Evolutionary conservation across 92 coral and sea anemone species (phyloP), one percentile per base, ranked within the genome.

Genomic region (Diadumene lineata): DNA sequence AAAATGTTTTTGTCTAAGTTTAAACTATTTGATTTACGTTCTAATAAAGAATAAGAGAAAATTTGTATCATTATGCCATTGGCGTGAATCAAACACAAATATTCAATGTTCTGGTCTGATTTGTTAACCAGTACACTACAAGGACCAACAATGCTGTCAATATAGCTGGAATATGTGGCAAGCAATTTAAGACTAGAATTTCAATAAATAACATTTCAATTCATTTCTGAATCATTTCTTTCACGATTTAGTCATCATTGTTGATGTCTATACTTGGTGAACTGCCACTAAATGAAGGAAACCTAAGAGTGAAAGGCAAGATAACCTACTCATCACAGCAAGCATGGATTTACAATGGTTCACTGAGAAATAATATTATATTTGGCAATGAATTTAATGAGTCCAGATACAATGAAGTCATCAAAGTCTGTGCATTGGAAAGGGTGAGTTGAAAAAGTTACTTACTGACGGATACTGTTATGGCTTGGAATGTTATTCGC

Each of bases 191-290:
- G 18, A 22, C 2, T 16, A 53, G n/a, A 16, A 22, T 53, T 16
- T 8, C 25, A 8, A 16, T 8, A 16, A 23, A 3, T 16, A 4
- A 22, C 18, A 4, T 2, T 2, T 2, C 60, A 4, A 3, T 53
- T 53, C 60, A 3, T 2, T 53, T 58, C 15, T 1, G 6, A n/a
- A 1, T 6, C 26, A 21, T 58, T 58, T 17, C 25, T 69, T 27
- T 28, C 1, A 22, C 10, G 16, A 30, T 21, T 24, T 60, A 85
- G 89, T 85, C 89, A 29, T 85, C 89, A 28, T 56, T 85, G 63
- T 26, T 85, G 71, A 85, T 85, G 89, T 74, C 89, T 1, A 80
- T 85, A 18, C 82, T 85, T 66, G 89, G 89, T 23, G 89, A 85
- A 69, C 78, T 85, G 51, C 89, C 89, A 0, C 43, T 80, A 23